Base-by-base conservation (phyloP, 2,113 vertebrate genomes). In the Cryptotis parvus region DNA sequence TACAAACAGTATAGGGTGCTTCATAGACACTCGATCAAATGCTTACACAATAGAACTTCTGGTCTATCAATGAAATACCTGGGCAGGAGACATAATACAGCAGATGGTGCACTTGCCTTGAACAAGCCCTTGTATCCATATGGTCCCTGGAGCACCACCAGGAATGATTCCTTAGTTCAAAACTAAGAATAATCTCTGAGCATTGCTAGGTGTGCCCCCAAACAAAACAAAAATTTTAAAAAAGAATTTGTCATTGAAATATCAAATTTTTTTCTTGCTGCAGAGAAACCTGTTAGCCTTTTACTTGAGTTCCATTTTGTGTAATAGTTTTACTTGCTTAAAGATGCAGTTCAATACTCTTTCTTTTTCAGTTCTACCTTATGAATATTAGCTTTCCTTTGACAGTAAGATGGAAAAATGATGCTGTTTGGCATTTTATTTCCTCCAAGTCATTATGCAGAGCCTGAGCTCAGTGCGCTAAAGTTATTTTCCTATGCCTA, bases 391-490 rank as follows among this genome's bases (percentile, higher is more conserved):
- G 49, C 79, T 95, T 70, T 92, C 29, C 58, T 86, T 81, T 95
- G 66, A 88, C 58, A 91, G 85, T 74, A 95, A 93, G 91, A 81
- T 84, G 96, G 61, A 88, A 58, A 94, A 75, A 10, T 93, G 68
- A 43, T 0, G 0, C 52, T 87, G 41, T 75, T 92, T 89, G 39
- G 31, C 18, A 55, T 37, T 39, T 95, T 94, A 84, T 90, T 95
- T 96, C 90, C 95, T 95, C 80, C 68, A 92, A 95, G 84, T 87
- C 68, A 86, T 97, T 97, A 96, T 96, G 93, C 93, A 92, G 89
- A 96, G 92, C 95, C 95, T 94, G 96, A 95, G 96, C 96, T 96
- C 88, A 94, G 95, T 96, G 74, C 94, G 96, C 97, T 96, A 91
- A 97, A 97, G 97, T 96, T 78, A 0, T 95, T 96, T 45, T 89